Evolutionary conservation across 2,797 vertebrate species (phyloP).

Genomic region (Cossypha caffra): DNA sequence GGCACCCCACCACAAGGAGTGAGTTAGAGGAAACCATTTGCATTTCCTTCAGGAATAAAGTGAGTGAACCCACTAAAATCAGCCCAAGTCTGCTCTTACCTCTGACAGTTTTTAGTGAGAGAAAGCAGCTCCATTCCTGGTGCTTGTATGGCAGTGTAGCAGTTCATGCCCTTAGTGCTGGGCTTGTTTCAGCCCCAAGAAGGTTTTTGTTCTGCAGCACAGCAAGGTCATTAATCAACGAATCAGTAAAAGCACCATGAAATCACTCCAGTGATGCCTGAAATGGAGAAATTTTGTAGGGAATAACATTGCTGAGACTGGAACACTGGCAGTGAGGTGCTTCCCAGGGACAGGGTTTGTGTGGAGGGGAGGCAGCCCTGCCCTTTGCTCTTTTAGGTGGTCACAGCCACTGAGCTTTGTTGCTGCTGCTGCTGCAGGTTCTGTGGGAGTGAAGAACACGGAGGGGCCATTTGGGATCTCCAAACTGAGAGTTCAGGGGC

Average conservation of each 20-base stretch:
- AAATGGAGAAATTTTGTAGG: not conserved
- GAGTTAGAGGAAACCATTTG: not conserved
- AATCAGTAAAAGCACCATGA: not conserved
- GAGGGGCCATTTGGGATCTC: rapidly evolving
- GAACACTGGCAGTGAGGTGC: not conserved
- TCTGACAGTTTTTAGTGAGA: not conserved
- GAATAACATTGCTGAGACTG: not conserved
- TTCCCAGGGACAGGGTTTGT: not conserved
- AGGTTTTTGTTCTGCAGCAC: not conserved
- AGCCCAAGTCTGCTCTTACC: not conserved
- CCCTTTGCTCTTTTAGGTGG: not conserved
- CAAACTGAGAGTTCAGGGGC: not conserved
- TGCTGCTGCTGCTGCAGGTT: not conserved
- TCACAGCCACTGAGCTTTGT: rapidly evolving
- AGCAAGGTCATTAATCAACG: not conserved
- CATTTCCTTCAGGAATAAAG: not conserved
- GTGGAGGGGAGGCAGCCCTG: not conserved
- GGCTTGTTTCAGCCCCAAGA: not conserved
- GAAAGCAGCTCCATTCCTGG: not conserved
- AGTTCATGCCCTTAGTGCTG: not conserved
- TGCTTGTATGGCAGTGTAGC: not conserved
- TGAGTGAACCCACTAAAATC: not conserved
- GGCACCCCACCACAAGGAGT: rapidly evolving
- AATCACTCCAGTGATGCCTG: not conserved
- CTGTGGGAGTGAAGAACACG: rapidly evolving